Evolutionary conservation across 1,140 invertebrate species (phyloP), one percentile per base, ranked within the genome.

Genomic region (Yoshiicerus persimilis): DNA sequence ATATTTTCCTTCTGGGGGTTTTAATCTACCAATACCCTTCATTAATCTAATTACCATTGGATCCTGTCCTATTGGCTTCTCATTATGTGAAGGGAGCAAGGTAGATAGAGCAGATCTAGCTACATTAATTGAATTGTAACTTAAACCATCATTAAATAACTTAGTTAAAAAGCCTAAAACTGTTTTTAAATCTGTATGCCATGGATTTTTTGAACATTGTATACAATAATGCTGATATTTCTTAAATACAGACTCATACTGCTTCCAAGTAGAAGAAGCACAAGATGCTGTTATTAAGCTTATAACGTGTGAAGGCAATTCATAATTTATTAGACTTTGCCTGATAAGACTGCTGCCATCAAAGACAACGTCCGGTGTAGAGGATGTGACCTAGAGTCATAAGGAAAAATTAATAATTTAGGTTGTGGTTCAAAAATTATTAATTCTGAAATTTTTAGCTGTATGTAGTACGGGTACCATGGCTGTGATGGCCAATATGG

Each of bases 401-500:
- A 88, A 66, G 62, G 83, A 70, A 3, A 83, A n/a, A 84, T 13
- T 11, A 84, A 11, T 41, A 88, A 70, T 84, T 39, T 38, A 23
- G 1, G 9, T 20, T 25, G 5, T 5, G 30, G 25, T 5, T 70
- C 38, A 20, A 88, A 88, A 64, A 64, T 36, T 10, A 84, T 2
- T 34, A 64, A 5, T 64, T 88, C 83, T 62, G 56, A 64, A 36
- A 66, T 10, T 47, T 34, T 66, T 2, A 23, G 9, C 11, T 75
- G 70, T 20, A 38, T 36, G 56, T 6, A 89, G 10, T 39, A n/a
- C 0, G 88, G 88, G 36, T 39, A 89, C 88, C 88, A 89, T 23
- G 86, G 16, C 30, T 77, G 70, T 13, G 70, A 34, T 2, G 70
- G 27, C 70, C 70, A 77, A 20, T 77, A 20, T 16, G 70, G 88